phyloP scores from a whole-genome alignment of 2,888 invertebrate genomes.

The Dorcus parallelipipedus region DNA sequence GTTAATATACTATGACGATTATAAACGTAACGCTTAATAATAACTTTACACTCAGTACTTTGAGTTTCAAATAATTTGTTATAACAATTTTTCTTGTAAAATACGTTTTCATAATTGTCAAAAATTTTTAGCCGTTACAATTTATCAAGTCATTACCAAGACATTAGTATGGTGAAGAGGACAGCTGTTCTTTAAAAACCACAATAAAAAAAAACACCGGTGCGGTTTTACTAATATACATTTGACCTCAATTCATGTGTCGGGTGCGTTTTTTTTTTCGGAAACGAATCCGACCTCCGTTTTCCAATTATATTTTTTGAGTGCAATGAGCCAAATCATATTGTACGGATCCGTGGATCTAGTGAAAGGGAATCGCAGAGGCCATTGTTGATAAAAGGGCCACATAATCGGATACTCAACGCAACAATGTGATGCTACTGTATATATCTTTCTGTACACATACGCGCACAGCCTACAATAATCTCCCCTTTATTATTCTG shows the following conservation, averaged over 20 bases:
- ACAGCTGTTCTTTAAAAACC: background rate
- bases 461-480: slow-evolving; percentile 11
- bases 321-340: slow-evolving; percentile 50
- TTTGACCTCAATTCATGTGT: background rate
- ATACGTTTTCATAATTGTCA: no score
- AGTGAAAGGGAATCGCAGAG: slow-evolving; percentile 38
- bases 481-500: slow-evolving; percentile 5
- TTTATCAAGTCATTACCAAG: no score
- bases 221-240: background rate
- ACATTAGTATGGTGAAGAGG: background rate
- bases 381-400: slow-evolving; percentile 39
- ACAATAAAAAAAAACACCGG: background rate
- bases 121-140: no score
- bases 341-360: slow-evolving; percentile 45
- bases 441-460: slow-evolving; percentile 35
- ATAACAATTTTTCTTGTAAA: no score
- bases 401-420: slow-evolving; percentile 45
- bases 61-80: no score
- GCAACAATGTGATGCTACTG: slow-evolving; percentile 41
- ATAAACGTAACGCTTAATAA: no score
- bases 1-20: no score
- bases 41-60: no score
- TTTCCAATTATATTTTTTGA: slow-evolving; percentile 42
- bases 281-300: background rate
- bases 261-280: background rate